These are phyloP conservation scores for Deroplatys truncata DNA, from an alignment of 2,888 invertebrate species.

Conservation along the genomic window DNA sequence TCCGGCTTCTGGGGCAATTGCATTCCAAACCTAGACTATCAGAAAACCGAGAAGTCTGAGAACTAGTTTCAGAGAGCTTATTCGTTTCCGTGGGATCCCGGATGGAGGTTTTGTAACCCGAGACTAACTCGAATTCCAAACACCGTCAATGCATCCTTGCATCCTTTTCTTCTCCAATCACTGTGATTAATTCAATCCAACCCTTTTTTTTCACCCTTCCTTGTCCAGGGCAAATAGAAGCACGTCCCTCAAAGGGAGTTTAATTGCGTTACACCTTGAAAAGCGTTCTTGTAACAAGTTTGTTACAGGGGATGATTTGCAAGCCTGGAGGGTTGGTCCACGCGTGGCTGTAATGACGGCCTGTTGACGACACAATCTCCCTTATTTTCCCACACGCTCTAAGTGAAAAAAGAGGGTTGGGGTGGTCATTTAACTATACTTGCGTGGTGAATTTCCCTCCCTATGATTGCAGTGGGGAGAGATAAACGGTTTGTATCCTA, in stretches of 20 bases:
- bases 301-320: background rate
- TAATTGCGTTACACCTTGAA: background rate
- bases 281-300: background rate
- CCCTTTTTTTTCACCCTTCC: background rate
- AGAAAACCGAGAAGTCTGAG: too few relatives aligned
- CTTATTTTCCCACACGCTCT: background rate
- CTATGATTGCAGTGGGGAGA: background rate
- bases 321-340: background rate
- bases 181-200: background rate
- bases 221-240: background rate
- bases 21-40: too few relatives aligned
- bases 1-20: too few relatives aligned
- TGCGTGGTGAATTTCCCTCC: background rate
- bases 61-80: background rate
- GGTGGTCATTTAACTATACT: background rate
- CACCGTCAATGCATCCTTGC: background rate
- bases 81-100: background rate
- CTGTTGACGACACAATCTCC: background rate
- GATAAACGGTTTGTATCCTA: background rate
- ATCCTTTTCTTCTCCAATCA: background rate
- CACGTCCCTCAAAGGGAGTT: background rate
- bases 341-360: background rate
- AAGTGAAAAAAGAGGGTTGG: background rate
- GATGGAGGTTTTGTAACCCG: background rate
- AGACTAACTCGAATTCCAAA: background rate